Evolutionary conservation across 2,113 vertebrate genomes (phyloP), one percentile per base, ranked within the genome.

Genomic region (Antechinus flavipes): DNA sequence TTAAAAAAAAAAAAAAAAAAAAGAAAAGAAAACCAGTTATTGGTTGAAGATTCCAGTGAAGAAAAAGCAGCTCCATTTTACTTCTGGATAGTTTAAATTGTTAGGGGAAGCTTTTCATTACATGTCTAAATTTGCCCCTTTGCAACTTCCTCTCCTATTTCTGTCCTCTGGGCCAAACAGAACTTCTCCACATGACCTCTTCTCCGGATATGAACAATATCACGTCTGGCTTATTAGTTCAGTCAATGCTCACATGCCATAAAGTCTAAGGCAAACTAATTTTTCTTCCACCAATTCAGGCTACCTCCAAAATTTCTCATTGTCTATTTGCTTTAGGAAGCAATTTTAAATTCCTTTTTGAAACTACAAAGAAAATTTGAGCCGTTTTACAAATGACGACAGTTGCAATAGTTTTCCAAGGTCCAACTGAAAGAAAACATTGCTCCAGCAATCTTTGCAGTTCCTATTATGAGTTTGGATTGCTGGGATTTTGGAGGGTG

Each of bases 311-410:
- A 27, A n/a, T 55, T 90, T 47, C 30, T 25, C 92, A 91, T 90
- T 22, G 68, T 6, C 16, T 42, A 23, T 42, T 42, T 23, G 68
- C 35, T 84, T 42, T 84, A 94, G 16, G 8, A 91, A 50, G 55
- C 26, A 27, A 53, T n/a, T 56, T 56, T 8, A 56, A 25, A 56
- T 56, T 95, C 11, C 26, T 95, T 94, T 93, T 56, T 6, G 10
- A 95, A 95, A 94, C n/a, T 26, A 94, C 76, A 93, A 54, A 46
- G 54, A 93, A 95, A 84, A 96, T 46, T 26, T 27, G 42, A 42
- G 89, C 47, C 93, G 94, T 55, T 30, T 30, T 95, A 93, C 35
- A 89, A 91, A 90, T 35, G 11, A 55, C 90, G 50, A 52, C 1
- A 52, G 68, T 89, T 91, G n/a, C 53, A 93, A 58, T 53, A 10